Conservation (phyloP, 2,113 vertebrate genomes). For the Uria lomvia region DNA sequence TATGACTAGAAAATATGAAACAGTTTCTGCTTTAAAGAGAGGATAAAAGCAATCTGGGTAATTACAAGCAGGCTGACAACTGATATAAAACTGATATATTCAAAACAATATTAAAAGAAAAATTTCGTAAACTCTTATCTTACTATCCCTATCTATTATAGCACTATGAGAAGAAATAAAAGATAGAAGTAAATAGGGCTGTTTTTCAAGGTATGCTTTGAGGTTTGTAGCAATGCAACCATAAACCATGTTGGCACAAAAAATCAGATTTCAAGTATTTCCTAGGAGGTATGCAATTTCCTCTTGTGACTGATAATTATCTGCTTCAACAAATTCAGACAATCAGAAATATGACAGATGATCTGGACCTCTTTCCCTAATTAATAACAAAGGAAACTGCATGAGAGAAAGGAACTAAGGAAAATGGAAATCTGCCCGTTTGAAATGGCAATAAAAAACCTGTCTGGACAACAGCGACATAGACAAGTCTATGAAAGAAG, state of each 20-base stretch:
- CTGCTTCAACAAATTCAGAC: background rate
- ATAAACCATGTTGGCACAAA: background rate
- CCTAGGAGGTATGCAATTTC: background rate
- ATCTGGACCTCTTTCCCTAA: background rate
- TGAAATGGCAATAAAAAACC: background rate
- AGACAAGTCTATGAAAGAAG: background rate
- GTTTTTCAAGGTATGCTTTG: background rate
- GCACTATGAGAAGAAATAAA: background rate
- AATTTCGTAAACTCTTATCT: background rate
- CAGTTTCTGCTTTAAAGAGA: background rate
- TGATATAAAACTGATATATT: background rate
- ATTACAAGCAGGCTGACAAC: background rate
- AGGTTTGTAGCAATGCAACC: background rate
- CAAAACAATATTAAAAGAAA: background rate
- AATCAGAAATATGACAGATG: background rate
- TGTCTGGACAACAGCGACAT: background rate
- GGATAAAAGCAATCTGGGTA: background rate
- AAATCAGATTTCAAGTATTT: background rate
- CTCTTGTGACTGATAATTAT: background rate
- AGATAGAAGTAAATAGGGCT: background rate
- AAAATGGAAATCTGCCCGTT: background rate
- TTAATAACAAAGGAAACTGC: background rate
- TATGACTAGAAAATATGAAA: slow-evolving; percentile 3
- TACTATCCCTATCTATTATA: background rate
- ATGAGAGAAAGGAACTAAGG: background rate